A percentile compares a stretch with the other conserved stretches of the same genome.
phyloP scores from a whole-genome alignment of 2,888 invertebrate species.

The Julus scandinavius region DNA sequence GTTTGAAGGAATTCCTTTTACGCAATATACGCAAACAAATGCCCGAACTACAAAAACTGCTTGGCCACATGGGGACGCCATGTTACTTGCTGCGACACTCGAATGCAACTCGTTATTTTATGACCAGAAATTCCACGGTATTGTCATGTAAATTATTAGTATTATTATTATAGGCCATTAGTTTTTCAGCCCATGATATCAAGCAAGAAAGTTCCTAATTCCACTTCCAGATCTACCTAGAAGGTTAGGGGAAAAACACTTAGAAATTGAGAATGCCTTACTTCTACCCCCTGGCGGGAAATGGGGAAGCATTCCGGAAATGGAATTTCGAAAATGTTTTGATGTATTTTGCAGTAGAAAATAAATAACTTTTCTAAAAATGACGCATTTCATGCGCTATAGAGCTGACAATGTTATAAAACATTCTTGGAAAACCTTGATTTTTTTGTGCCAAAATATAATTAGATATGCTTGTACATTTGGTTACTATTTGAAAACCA shows the following conservation, averaged over 20 bases:
- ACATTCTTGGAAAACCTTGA: background rate
- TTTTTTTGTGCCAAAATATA: background rate
- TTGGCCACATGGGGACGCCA: slow-evolving; percentile 1
- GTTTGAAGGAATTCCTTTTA: slow-evolving; percentile 22
- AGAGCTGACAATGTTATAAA: slow-evolving; percentile 10
- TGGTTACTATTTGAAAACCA: too few species aligned
- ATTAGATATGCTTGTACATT: too few species aligned
- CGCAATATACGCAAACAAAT: background rate
- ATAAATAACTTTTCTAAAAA: slow-evolving; percentile 24
- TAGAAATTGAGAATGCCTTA: background rate
- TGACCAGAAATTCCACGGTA: background rate
- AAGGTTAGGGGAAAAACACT: background rate
- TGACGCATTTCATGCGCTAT: slow-evolving; percentile 6
- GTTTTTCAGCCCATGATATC: slow-evolving; percentile 13
- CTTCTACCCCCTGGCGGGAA: slow-evolving; percentile 11
- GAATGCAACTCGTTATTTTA: background rate
- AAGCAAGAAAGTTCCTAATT: slow-evolving; percentile 5
- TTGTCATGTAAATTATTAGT: slow-evolving; percentile 42
- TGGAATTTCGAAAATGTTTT: slow-evolving; percentile 21
- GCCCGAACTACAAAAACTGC: background rate
- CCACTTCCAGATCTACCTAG: background rate
- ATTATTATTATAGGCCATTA: slow-evolving; percentile 42
- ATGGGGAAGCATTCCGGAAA: slow-evolving; percentile 42
- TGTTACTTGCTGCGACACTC: slow-evolving; percentile 4
- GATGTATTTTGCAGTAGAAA: background rate